These are phyloP conservation scores for Cremastinae sp. DNA, from an alignment of 2,888 invertebrate species.

Conservation along the genomic window DNA sequence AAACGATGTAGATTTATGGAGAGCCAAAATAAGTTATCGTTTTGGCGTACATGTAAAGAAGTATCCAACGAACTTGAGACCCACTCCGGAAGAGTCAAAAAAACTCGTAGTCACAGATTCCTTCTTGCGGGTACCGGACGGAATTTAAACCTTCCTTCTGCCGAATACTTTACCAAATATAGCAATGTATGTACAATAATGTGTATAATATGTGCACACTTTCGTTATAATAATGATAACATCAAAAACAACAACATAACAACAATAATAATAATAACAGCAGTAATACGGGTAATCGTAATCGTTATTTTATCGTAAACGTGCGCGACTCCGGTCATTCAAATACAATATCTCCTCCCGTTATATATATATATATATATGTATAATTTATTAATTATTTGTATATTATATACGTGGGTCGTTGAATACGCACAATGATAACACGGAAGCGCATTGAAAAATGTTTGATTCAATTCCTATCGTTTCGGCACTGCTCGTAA, in stretches of 20 bases:
- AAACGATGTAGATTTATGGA: not conserved
- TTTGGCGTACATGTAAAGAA: not conserved
- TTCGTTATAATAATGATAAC: not conserved
- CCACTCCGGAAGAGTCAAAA: no score
- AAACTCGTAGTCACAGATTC: no score
- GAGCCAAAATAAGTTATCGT: not conserved
- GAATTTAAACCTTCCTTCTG: no score
- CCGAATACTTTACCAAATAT: not conserved
- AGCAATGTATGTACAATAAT: not conserved
- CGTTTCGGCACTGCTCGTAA: not conserved
- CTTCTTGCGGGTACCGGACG: no score
- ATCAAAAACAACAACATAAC: no score
- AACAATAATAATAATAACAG: no score
- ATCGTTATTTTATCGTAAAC: not conserved
- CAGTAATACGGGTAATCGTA: constrained; percentile 3
- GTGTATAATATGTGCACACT: not conserved
- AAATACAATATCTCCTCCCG: not conserved
- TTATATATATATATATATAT: constrained; percentile 1
- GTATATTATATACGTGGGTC: not conserved
- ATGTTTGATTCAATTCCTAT: not conserved
- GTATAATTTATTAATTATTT: not conserved
- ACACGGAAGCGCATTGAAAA: constrained; percentile 2
- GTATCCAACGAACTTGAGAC: no score
- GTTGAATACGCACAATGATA: constrained; percentile 35
- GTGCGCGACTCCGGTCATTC: not conserved